A percentile compares a stretch with the other conserved stretches of the same genome.
phyloP scores from a whole-genome alignment of 2,888 invertebrate genomes.

The Encarsia formosa region DNA sequence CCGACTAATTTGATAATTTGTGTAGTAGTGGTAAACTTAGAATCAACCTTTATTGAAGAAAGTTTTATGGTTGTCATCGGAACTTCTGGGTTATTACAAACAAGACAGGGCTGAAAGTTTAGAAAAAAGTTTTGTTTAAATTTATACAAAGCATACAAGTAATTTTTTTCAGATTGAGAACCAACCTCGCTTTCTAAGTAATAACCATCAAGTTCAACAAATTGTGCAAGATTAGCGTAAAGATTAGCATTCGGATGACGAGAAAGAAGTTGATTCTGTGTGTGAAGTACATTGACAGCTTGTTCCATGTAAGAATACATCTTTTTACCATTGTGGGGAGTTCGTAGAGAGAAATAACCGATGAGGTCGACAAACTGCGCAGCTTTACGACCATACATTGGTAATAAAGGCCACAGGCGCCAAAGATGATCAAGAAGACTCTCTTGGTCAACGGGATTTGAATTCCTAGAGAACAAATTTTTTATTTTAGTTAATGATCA shows the following conservation, averaged over 20 bases:
- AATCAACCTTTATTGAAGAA: constrained; percentile 90
- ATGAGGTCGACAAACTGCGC: constrained; percentile 95
- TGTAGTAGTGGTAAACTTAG: constrained; percentile 95
- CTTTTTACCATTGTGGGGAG: constrained; percentile 66
- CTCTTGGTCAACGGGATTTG: constrained; percentile 72
- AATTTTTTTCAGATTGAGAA: background rate
- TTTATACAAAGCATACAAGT: background rate
- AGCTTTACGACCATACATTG: constrained; percentile 88
- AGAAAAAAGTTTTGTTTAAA: background rate
- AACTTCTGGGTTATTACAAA: constrained; percentile 96
- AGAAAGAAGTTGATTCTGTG: constrained; percentile 84
- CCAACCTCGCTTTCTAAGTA: constrained; percentile 82
- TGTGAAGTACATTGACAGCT: constrained; percentile 77
- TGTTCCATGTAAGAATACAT: constrained; percentile 75
- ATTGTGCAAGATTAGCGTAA: constrained; percentile 88
- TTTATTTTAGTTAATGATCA: background rate
- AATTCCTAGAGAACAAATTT: constrained; percentile 59
- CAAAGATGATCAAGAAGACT: constrained; percentile 78
- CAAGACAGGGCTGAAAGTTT: constrained; percentile 71
- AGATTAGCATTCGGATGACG: constrained; percentile 92
- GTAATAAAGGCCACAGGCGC: constrained; percentile 86
- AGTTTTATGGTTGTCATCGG: constrained; percentile 87
- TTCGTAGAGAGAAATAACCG: constrained; percentile 90
- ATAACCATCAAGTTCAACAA: constrained; percentile 92
- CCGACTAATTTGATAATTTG: constrained; percentile 95